Conservation (phyloP, 2,113 vertebrate species). For the Cynoglossus semilaevis region DNA sequence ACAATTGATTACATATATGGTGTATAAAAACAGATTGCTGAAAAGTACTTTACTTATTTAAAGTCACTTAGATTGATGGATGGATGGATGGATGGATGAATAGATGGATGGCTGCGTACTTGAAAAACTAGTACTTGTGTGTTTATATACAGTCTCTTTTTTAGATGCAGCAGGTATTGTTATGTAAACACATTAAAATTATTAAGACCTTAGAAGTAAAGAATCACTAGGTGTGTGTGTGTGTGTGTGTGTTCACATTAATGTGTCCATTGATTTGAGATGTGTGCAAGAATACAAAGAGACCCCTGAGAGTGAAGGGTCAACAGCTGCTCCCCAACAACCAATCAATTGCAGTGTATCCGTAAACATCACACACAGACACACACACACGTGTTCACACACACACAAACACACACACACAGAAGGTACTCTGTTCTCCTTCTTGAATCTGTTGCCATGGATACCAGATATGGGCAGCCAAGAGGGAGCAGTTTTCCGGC, state of each 20-base stretch:
- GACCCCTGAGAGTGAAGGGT: slow-evolving; percentile 71
- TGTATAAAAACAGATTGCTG: too few relatives aligned
- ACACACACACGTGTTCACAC: slow-evolving; percentile 5
- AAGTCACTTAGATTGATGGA: slow-evolving; percentile 1
- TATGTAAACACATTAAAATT: slow-evolving; percentile 11
- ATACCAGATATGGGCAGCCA: slow-evolving; percentile 73
- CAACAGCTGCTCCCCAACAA: slow-evolving; percentile 77
- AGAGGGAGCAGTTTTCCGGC: slow-evolving; percentile 74
- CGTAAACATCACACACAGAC: slow-evolving; percentile 66
- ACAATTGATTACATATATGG: too few relatives aligned
- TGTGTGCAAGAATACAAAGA: slow-evolving; percentile 73
- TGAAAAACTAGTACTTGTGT: background rate
- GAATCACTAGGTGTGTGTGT: slow-evolving; percentile 17
- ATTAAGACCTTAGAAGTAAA: slow-evolving; percentile 10
- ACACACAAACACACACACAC: slow-evolving; percentile 33
- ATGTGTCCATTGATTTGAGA: slow-evolving; percentile 66
- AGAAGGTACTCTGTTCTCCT: slow-evolving; percentile 54
- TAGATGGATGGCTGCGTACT: too few relatives aligned
- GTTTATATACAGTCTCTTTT: slow-evolving; percentile 23
- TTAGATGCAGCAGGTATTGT: background rate
- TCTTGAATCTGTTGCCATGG: slow-evolving; percentile 71
- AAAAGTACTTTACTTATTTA: too few relatives aligned
- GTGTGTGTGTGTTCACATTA: slow-evolving; percentile 21
- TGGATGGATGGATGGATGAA: slow-evolving; percentile 3
- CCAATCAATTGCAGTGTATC: slow-evolving; percentile 75